Conservation (phyloP, 2,797 vertebrate genomes). For the Lophius americanus region DNA sequence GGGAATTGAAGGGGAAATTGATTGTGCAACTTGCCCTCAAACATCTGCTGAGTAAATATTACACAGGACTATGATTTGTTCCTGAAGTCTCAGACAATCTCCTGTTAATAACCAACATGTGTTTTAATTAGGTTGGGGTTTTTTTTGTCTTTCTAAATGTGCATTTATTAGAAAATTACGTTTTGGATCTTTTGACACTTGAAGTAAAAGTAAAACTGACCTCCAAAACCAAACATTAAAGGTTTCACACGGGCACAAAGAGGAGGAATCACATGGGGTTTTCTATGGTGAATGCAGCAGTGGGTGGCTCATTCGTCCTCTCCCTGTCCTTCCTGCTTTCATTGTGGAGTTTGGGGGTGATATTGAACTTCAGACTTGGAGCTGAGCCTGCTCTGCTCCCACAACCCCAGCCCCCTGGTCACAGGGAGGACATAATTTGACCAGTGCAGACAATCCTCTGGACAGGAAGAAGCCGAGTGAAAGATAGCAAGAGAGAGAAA, state of each 20-base stretch:
- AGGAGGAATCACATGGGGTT: conserved; percentile 16
- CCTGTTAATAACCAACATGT: conserved; percentile 24
- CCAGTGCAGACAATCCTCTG: conserved; percentile 66
- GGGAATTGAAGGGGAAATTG: conserved; percentile 76
- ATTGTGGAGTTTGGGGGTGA: conserved; percentile 67
- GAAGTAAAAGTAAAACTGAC: conserved; percentile 31
- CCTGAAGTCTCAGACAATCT: conserved; percentile 37
- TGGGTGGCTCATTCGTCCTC: conserved; percentile 76
- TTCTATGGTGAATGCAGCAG: conserved; percentile 69
- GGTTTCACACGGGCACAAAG: conserved; percentile 42
- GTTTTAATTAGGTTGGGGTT: conserved; percentile 12
- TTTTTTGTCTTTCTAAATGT: neutral
- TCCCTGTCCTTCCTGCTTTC: conserved; percentile 77
- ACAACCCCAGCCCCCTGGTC: conserved; percentile 58
- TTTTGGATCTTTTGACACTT: conserved; percentile 16
- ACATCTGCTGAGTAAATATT: conserved; percentile 78
- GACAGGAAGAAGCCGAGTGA: conserved; percentile 67
- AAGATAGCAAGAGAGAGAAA: conserved; percentile 43
- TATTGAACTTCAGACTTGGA: conserved; percentile 80
- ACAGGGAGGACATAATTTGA: conserved; percentile 68
- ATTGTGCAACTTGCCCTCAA: conserved; percentile 77
- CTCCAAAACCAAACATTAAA: conserved; percentile 39
- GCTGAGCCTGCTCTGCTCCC: conserved; percentile 66
- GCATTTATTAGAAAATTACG: conserved; percentile 4
- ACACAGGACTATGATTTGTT: conserved; percentile 49